Evolutionary conservation across 2,797 vertebrate species (phyloP), one percentile per base, ranked within the genome.

Genomic region (Margarornis squamiger): DNA sequence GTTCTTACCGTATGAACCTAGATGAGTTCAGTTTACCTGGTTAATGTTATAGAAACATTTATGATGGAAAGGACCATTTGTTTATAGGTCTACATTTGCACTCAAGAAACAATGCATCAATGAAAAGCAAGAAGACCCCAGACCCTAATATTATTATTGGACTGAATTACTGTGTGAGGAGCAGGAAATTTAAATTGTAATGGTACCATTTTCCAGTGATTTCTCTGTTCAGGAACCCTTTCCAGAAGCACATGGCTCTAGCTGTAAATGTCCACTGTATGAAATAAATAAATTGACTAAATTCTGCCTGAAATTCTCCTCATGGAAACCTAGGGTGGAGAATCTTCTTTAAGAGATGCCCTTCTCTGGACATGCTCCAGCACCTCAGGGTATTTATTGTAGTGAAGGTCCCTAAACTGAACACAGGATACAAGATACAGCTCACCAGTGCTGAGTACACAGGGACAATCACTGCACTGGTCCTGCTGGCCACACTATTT

Each of bases 391-490:
- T 32, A 22, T 61, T 48, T 26, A 14, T 22, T 48, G 23, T 10
- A 36, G 19, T 2, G 0, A 61, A 13, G 11, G 5, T 9, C 13
- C 6, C 19, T 29, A 45, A 58, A 49, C 8, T 29, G 13, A 68
- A 6, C 6, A 27, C 10, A 65, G 14, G 15, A 27, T 27, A 41
- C 1, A 2, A 59, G 24, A 8, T 14, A 18, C 2, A 9, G 14
- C 14, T 58, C 38, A 46, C 14, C 16, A 52, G 8, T 7, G 10
- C 9, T 3, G 6, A 36, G 2, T 23, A 38, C 6, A 45, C 21
- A 29, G 4, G 6, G 8, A 32, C 4, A 9, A 51, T 21, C 49
- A n/a, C 16, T 51, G 38, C 12, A 12, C 5, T n/a, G 4, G 2
- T 61, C 29, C 30, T 86, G 9, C 16, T 72, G 29, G 9, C 7